phyloP scores from a whole-genome alignment of 2,113 vertebrate species.

The Melanocharis versteri region DNA sequence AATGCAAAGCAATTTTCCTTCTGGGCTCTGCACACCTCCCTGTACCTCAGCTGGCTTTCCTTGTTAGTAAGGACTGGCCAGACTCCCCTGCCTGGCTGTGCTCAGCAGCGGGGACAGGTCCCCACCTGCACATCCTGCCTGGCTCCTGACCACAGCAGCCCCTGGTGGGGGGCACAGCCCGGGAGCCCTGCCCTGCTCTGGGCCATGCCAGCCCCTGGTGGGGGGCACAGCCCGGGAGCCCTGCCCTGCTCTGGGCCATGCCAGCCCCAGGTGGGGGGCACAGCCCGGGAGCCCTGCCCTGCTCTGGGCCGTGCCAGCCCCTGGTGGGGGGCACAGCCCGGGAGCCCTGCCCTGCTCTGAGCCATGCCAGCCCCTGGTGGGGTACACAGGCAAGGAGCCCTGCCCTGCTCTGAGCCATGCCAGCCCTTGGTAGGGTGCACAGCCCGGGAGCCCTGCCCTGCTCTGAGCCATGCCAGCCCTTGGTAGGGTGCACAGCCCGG shows the following conservation, averaged over 20 bases:
- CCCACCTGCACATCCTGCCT: fast-evolving
- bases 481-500: neutral
- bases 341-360: neutral
- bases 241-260: fast-evolving
- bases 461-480: fast-evolving
- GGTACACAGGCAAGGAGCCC: neutral
- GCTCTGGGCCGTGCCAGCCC: fast-evolving
- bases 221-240: neutral
- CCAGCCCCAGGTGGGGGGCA: neutral
- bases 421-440: neutral
- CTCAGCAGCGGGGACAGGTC: fast-evolving
- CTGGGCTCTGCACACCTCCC: neutral
- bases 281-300: fast-evolving
- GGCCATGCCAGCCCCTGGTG: fast-evolving
- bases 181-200: fast-evolving
- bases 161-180: neutral
- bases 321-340: neutral
- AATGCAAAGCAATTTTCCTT: neutral
- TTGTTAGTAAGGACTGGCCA: neutral
- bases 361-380: neutral
- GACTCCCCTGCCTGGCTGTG: fast-evolving
- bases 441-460: fast-evolving
- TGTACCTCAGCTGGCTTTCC: neutral
- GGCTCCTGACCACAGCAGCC: fast-evolving
- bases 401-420: neutral